phyloP scores from a whole-genome alignment of 1,140 invertebrate genomes.

The Solen grandis region DNA sequence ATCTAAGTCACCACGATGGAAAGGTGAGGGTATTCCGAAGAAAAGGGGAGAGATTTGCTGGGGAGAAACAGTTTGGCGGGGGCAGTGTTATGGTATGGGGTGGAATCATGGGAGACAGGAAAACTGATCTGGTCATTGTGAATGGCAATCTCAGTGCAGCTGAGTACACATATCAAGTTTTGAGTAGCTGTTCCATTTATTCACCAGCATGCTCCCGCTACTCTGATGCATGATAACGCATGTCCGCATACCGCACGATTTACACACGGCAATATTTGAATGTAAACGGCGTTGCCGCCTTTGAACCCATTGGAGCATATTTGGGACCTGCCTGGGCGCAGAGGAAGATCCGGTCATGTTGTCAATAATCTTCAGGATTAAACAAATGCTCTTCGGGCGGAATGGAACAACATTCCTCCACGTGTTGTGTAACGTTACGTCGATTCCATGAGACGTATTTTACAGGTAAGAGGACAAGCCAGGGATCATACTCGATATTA shows the following conservation, averaged over 20 bases:
- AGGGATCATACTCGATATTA: too few relatives aligned
- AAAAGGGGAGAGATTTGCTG: too few relatives aligned
- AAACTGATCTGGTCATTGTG: too few relatives aligned
- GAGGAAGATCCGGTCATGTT: conserved; percentile 15
- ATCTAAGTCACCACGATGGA: background rate
- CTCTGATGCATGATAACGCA: background rate
- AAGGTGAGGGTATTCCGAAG: too few relatives aligned
- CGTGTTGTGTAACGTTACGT: conserved; percentile 11
- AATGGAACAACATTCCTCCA: conserved; percentile 24
- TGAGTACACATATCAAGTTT: background rate
- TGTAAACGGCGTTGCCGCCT: background rate
- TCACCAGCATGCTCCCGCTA: too few relatives aligned
- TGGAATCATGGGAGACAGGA: too few relatives aligned
- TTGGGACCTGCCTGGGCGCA: conserved; percentile 11
- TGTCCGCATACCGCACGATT: too few relatives aligned
- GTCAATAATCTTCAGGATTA: conserved; percentile 12
- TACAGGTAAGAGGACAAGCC: background rate
- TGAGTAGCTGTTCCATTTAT: background rate
- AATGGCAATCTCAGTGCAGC: too few relatives aligned
- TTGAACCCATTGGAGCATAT: conserved; percentile 14
- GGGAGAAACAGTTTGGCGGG: background rate
- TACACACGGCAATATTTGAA: background rate
- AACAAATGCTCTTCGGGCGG: conserved; percentile 5
- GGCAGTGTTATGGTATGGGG: too few relatives aligned
- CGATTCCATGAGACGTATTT: too few relatives aligned